Evolutionary conservation across 2,888 invertebrate genomes (phyloP), one percentile per base, ranked within the genome.

Genomic region (Scelioninae gen. 1): DNA sequence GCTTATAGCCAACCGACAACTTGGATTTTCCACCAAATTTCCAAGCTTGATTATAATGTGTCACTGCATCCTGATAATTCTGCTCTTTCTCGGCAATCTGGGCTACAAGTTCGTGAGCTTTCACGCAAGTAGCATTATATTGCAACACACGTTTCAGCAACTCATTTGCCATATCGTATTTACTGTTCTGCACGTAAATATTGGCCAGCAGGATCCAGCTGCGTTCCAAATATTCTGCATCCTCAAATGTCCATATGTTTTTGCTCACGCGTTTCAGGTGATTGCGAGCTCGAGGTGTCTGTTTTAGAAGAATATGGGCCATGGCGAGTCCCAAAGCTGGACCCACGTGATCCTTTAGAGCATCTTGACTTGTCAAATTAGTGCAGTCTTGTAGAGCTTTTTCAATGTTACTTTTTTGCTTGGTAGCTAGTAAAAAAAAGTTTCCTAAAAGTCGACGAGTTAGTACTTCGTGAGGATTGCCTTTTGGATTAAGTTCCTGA

Each of bases 161-260:
- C 86, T 98, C 97, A 51, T 95, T 95, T 0, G 98, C 98, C 65
- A 97, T 95, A 80, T 98, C 98, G 89, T 95, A 94, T 91, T 98
- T 97, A 13, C 95, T 96, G 87, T 95, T 95, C 89, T 96, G 96
- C 66, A 96, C 94, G 89, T 97, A 98, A 85, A 96, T 96, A 85
- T 99, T 98, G 0, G 98, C 97, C 96, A 15, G 93, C 55, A 99
- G 94, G 7, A 99, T 91, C 99, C 99, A 99, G 91, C 98, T 97
- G 82, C 97, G 95, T 93, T 99, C 99, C 79, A 99, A 93, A 88
- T 98, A 98, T 89, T 99, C 98, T 0, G 98, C 98, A 88, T 98
- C 98, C 91, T 98, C 98, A 86, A 98, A 97, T 11, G 96, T 97
- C 99, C 99, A 99, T 0, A 94, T 93, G 65, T 95, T 95, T 85